Evolutionary conservation across 35 echinoderm and acorn worm genomes (phyloP), one percentile per base, ranked within the genome.

Genomic region (Ptychodera flava): DNA sequence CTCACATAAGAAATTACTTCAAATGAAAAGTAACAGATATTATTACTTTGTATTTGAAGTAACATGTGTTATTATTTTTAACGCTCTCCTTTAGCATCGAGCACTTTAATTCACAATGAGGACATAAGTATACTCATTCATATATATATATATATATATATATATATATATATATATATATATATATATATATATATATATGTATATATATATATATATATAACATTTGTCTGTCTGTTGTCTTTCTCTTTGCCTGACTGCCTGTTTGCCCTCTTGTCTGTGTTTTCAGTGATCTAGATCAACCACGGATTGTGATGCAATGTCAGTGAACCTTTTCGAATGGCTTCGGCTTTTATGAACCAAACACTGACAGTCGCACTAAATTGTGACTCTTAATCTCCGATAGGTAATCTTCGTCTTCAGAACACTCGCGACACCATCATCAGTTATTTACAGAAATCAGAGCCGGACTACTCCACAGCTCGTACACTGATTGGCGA

Each of bases 391-490:
- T 6, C 45, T 64, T 64, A 12, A 6, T 64, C 45, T 64, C 22
- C 6, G 22, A 64, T 64, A 64, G 45, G 45, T 22, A 64, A 64
- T 64, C 45, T 6, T 12, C 45, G 45, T 22, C 45, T 64, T 64
- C 45, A 64, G 45, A 22, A 64, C 45, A 64, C 45, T 14, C 78
- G 87, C 16, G 29, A 83, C 15, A 75, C 79, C 16, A 36, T 89
- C 79, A 29, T 89, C 15, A 16, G 28, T 1, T 32, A 53, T 10
- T 80, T 89, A 37, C 16, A 89, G 31, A 29, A 80, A 10, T 32
- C 16, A 1, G 31, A 38, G n/a, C 87, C 87, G 0, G 37, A 83
- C 45, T 89, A 89, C 80, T 79, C 81, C 79, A 64, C 80, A 16
- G 80, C 87, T 2, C 87, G 87, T 2, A 28, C 15, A 1, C 82